A percentile compares a stretch with the other conserved stretches of the same genome.
Conservation (phyloP, 1,140 invertebrate species). For the Bactericera cockerelli region DNA sequence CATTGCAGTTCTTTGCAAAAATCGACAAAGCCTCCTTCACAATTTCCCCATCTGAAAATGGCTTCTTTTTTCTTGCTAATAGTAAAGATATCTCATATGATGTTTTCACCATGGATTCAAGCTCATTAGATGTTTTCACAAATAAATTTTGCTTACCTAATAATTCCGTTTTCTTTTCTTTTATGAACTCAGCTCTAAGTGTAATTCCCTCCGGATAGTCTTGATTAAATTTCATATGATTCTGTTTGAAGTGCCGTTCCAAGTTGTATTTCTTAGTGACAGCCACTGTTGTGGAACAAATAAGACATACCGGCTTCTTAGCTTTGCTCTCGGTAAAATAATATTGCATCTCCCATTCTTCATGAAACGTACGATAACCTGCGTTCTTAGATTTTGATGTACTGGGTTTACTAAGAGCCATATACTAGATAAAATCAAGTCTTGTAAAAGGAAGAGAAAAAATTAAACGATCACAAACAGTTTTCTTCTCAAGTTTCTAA, state of each 20-base stretch:
- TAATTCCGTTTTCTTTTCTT: conserved; percentile 3
- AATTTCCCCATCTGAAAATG: conserved; percentile 12
- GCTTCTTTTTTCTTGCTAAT: conserved; percentile 9
- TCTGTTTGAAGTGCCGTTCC: background rate
- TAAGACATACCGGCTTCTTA: no score
- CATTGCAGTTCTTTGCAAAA: no score
- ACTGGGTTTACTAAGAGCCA: no score
- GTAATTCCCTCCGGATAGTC: background rate
- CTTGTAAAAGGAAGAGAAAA: no score
- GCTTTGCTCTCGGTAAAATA: no score
- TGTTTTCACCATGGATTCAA: background rate
- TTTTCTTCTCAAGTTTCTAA: no score
- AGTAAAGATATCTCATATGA: conserved; percentile 6
- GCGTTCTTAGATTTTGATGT: no score
- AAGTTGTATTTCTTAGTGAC: background rate
- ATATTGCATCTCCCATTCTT: no score
- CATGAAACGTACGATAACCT: no score
- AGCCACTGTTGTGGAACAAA: no score
- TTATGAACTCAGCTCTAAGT: background rate
- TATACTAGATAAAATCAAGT: no score
- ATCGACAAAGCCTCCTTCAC: conserved; percentile 1
- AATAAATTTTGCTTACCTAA: conserved; percentile 5
- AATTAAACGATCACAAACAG: no score
- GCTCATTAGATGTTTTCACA: background rate
- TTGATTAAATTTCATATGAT: conserved; percentile 10